Conservation (phyloP, 2,113 vertebrate genomes). For the Rhizomys pruinosus region DNA sequence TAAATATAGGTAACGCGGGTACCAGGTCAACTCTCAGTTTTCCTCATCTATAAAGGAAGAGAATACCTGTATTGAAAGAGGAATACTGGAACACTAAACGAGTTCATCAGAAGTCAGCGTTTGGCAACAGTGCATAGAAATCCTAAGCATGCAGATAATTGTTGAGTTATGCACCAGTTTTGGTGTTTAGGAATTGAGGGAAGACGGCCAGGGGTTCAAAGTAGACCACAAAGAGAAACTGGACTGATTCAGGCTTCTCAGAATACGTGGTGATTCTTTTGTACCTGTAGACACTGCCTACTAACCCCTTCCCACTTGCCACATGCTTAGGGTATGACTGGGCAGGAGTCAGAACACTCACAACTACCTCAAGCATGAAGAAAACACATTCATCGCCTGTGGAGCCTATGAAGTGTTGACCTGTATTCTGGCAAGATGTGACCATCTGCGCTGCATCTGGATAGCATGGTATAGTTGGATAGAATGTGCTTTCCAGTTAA, state of each 20-base stretch:
- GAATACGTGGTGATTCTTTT: constrained; percentile 53
- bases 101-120: constrained; percentile 53
- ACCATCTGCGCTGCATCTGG: constrained; percentile 15
- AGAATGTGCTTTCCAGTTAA: constrained; percentile 50
- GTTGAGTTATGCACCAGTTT: constrained; percentile 68
- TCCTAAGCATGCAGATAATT: constrained; percentile 65
- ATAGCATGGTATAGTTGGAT: constrained; percentile 52
- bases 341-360: constrained; percentile 46
- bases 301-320: neutral
- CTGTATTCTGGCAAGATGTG: constrained; percentile 58
- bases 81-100: constrained; percentile 4
- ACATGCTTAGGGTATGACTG: constrained; percentile 33
- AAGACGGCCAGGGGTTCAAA: constrained; percentile 68
- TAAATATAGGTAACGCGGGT: neutral
- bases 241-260: constrained; percentile 52
- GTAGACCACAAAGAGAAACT: constrained; percentile 71
- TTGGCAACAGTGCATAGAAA: constrained; percentile 24
- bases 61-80: constrained; percentile 36
- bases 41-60: constrained; percentile 52
- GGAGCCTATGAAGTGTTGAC: constrained; percentile 44
- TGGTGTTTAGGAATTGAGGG: constrained; percentile 57
- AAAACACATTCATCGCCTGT: constrained; percentile 44
- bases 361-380: constrained; percentile 15
- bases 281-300: constrained; percentile 52
- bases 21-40: neutral